phyloP scores from a whole-genome alignment of 2,888 invertebrate genomes.

The Sipunculus nudus region DNA sequence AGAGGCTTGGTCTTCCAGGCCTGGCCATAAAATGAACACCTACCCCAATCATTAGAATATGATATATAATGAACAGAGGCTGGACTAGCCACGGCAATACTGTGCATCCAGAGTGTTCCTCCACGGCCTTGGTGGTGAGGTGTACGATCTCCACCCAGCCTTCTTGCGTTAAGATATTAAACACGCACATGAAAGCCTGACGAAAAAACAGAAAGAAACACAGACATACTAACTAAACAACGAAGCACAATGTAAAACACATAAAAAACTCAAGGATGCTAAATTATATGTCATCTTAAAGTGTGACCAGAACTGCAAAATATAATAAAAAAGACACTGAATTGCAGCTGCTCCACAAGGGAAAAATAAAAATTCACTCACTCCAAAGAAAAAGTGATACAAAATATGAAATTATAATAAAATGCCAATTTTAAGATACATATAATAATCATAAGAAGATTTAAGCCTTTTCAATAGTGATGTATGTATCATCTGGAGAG shows the following conservation, averaged over 20 bases:
- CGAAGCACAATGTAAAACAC: no score
- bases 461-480: no score
- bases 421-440: no score
- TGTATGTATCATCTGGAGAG: no score
- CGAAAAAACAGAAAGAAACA: conserved; percentile 7
- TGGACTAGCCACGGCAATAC: conserved; percentile 18
- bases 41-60: conserved; percentile 36
- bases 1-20: no score
- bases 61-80: conserved; percentile 28
- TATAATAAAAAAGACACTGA: no score
- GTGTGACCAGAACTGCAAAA: no score
- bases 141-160: conserved; percentile 64
- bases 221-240: conserved; percentile 3
- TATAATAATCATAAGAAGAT: no score
- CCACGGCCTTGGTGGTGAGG: conserved; percentile 45
- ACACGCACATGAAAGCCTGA: conserved; percentile 65
- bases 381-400: no score
- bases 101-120: not conserved
- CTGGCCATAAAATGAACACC: conserved; percentile 9
- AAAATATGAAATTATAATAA: no score
- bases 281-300: not conserved
- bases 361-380: no score
- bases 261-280: not conserved
- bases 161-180: conserved; percentile 65
- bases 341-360: no score